Conservation (phyloP, 1,140 invertebrate species). For the Sweltsa coloradensis region DNA sequence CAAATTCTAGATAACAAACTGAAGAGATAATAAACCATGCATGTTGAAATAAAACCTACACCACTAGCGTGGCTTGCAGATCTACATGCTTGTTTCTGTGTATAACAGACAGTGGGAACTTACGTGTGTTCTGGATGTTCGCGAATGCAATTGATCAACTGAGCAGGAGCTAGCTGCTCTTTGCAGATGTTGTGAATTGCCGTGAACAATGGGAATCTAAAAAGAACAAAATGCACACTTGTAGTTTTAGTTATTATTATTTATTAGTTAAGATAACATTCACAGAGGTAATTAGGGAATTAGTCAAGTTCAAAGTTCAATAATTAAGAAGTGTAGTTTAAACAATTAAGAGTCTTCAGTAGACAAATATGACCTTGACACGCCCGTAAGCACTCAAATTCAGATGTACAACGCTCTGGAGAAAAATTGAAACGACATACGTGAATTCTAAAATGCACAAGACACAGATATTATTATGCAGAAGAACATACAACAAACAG, state of each 20-base stretch:
- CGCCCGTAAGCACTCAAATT: not conserved
- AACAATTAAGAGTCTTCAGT: not conserved
- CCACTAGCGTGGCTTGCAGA: too few species aligned
- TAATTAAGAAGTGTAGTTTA: not conserved
- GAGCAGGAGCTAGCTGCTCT: conserved; percentile 59
- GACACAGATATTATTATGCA: too few species aligned
- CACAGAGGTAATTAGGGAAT: too few species aligned
- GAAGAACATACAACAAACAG: too few species aligned
- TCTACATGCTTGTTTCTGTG: too few species aligned
- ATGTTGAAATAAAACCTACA: too few species aligned
- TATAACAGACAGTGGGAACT: too few species aligned
- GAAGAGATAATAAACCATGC: too few species aligned
- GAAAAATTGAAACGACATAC: not conserved
- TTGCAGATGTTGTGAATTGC: conserved; percentile 87
- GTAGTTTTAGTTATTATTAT: not conserved
- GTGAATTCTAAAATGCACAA: not conserved
- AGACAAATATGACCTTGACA: too few species aligned
- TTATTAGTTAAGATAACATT: not conserved
- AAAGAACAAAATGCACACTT: conserved; percentile 21
- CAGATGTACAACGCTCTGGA: not conserved
- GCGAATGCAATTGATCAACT: conserved; percentile 84
- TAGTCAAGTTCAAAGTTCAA: too few species aligned
- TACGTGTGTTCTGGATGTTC: conserved; percentile 96
- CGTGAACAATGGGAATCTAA: conserved; percentile 89
- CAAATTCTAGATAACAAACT: too few species aligned